These are phyloP conservation scores for Tiliqua scincoides DNA, from an alignment of 2,113 vertebrate genomes.

Conservation along the genomic window DNA sequence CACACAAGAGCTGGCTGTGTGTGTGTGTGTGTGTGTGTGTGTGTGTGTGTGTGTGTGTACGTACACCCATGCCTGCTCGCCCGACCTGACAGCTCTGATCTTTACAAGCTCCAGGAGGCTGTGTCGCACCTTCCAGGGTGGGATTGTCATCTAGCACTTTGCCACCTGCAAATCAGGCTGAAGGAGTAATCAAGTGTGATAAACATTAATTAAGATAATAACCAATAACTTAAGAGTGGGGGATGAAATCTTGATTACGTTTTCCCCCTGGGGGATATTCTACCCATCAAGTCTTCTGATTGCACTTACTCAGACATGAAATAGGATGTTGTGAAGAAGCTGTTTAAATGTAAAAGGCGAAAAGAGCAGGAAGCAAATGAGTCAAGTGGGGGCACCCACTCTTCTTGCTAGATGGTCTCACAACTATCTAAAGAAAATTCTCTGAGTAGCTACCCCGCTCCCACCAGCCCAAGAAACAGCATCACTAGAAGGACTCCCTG, in stretches of 20 bases:
- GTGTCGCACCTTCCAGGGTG: neutral
- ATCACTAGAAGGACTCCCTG: too few species aligned
- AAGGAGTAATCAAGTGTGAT: slow-evolving; percentile 71
- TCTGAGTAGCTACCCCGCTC: too few species aligned
- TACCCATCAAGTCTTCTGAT: slow-evolving; percentile 65
- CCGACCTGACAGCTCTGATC: slow-evolving; percentile 47
- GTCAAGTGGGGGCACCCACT: slow-evolving; percentile 10
- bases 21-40: neutral
- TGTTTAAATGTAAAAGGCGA: slow-evolving; percentile 45
- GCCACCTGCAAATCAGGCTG: slow-evolving; percentile 72
- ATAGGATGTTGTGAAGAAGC: slow-evolving; percentile 39
- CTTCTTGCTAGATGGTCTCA: too few species aligned
- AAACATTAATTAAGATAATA: slow-evolving; percentile 74
- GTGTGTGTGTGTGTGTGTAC: neutral
- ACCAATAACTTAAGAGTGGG: slow-evolving; percentile 54
- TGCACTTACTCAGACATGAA: slow-evolving; percentile 64
- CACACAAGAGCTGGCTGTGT: neutral
- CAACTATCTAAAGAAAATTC: too few species aligned
- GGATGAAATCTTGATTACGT: slow-evolving; percentile 67
- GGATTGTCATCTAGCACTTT: slow-evolving; percentile 24
- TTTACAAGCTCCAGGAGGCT: slow-evolving; percentile 20
- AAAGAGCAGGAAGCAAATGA: slow-evolving; percentile 60
- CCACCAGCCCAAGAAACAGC: too few species aligned
- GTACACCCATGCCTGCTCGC: too few species aligned
- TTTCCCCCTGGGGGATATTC: slow-evolving; percentile 58